Evolutionary conservation across 2,113 vertebrate genomes (phyloP).

Genomic region (Melierax canorus): DNA sequence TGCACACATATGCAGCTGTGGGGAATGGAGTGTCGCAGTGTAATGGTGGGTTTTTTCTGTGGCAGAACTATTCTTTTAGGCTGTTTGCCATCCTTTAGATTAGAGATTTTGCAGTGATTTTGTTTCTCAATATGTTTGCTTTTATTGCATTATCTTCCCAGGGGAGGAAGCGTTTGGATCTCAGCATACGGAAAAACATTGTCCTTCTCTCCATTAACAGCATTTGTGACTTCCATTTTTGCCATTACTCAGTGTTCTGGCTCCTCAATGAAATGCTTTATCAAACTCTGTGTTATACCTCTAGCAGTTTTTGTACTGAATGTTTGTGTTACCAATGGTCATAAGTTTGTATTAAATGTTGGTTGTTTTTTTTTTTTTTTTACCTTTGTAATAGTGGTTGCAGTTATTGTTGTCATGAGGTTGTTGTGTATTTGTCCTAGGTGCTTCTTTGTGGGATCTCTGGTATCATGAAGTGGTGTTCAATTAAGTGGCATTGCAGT

Average conservation of each 20-base stretch:
- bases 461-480: fast-evolving
- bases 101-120: fast-evolving
- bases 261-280: background rate
- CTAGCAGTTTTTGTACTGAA: fast-evolving
- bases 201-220: fast-evolving
- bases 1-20: fast-evolving
- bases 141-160: fast-evolving
- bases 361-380: background rate
- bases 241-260: fast-evolving
- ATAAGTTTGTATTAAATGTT: fast-evolving
- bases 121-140: fast-evolving
- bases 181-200: fast-evolving
- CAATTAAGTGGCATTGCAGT: fast-evolving
- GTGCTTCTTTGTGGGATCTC: fast-evolving
- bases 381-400: fast-evolving
- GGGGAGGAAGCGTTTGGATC: fast-evolving
- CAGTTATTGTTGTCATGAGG: fast-evolving
- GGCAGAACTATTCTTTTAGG: fast-evolving
- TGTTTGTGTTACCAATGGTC: fast-evolving
- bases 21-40: fast-evolving
- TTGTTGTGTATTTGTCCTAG: fast-evolving
- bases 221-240: fast-evolving
- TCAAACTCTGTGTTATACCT: fast-evolving
- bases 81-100: fast-evolving
- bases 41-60: fast-evolving